Evolutionary conservation across 2,797 vertebrate species (phyloP).

Genomic region (Eidolon dupreanum): DNA sequence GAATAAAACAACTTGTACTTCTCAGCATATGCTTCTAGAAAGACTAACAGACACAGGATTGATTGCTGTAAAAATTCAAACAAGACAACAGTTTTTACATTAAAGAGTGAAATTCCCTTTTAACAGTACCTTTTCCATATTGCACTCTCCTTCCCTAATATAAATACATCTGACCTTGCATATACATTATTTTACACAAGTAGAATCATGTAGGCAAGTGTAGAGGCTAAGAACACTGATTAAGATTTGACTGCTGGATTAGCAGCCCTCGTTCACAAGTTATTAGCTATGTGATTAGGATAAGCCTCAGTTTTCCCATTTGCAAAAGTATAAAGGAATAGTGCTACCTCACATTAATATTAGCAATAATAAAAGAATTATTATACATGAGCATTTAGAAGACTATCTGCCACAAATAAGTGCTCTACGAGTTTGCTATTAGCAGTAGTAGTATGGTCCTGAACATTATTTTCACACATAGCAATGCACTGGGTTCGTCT

Average conservation of each 20-base stretch:
- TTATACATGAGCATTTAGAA: neutral
- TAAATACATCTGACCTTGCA: neutral
- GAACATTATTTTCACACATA: neutral
- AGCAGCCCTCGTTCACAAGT: neutral
- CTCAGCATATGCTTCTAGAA: neutral
- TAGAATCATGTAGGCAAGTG: neutral
- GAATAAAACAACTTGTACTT: neutral
- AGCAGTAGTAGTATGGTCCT: neutral
- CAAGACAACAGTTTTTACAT: neutral
- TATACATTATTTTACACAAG: neutral
- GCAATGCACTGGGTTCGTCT: neutral
- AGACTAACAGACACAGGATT: neutral
- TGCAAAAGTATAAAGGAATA: neutral
- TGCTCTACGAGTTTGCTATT: neutral
- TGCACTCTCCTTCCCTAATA: neutral
- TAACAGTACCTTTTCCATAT: neutral
- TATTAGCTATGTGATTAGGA: neutral
- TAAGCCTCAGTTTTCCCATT: neutral
- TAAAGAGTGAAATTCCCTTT: constrained; percentile 14
- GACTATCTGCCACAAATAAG: neutral
- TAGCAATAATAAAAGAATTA: neutral
- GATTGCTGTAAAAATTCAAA: neutral
- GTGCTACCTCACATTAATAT: neutral
- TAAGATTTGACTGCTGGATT: neutral
- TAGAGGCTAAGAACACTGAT: neutral